Conservation (phyloP, 2,888 invertebrate species). For the Nipponacmea schrenckii region DNA sequence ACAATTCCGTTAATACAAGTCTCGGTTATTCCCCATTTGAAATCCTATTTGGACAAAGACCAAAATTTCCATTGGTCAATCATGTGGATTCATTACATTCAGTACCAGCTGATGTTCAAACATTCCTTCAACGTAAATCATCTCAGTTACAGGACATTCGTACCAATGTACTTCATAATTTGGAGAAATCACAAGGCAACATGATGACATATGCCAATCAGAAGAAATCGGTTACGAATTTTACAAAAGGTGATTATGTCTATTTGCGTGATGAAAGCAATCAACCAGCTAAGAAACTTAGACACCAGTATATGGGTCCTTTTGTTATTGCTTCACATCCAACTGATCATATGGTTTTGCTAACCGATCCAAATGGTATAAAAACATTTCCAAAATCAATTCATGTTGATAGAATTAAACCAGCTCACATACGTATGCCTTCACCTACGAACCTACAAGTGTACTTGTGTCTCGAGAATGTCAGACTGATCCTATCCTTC, state of each 20-base stretch:
- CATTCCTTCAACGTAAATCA: not conserved
- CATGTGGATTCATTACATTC: not conserved
- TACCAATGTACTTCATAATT: too few relatives aligned
- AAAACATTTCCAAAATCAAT: not conserved
- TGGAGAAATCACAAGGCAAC: not conserved
- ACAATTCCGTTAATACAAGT: conserved; percentile 17
- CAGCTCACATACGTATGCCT: conserved; percentile 9
- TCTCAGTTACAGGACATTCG: not conserved
- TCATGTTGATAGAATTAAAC: conserved; percentile 11
- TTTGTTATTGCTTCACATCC: not conserved
- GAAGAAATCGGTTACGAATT: not conserved
- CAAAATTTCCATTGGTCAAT: conserved; percentile 18
- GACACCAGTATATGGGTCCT: not conserved
- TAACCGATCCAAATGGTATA: not conserved
- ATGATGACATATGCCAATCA: conserved; percentile 7
- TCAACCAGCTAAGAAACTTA: not conserved
- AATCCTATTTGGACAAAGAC: conserved; percentile 16
- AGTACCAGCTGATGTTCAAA: not conserved
- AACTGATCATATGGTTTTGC: not conserved
- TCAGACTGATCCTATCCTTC: not conserved
- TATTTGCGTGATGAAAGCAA: not conserved
- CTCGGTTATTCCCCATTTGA: conserved; percentile 22
- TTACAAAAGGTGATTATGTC: conserved; percentile 13
- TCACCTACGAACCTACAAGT: not conserved
- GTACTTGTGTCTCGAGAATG: not conserved